Percentiles rank a stretch among this genome's conserved stretches.
These are phyloP conservation scores for Zaprionus lachaisei DNA, from an alignment of 1,140 invertebrate genomes.

Conservation along the genomic window DNA sequence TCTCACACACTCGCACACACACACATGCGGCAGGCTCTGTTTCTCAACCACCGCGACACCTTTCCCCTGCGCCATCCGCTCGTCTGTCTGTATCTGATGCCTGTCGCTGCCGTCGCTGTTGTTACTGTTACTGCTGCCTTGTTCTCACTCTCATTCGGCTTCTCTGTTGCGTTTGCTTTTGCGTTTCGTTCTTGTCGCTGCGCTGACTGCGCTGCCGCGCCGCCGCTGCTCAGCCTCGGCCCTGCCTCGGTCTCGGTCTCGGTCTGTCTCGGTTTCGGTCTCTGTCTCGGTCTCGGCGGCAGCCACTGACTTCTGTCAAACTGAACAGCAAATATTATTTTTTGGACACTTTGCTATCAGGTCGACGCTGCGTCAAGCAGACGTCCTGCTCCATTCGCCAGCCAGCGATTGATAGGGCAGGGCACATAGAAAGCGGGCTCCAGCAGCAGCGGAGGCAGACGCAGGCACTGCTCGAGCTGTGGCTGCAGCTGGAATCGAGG, in stretches of 20 bases:
- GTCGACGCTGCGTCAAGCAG: constrained; percentile 73
- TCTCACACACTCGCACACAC: not conserved
- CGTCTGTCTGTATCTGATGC: constrained; percentile 67
- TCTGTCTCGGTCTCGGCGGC: constrained; percentile 44
- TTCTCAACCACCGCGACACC: constrained; percentile 67
- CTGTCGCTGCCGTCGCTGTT: constrained; percentile 13
- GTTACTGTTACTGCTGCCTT: constrained; percentile 12
- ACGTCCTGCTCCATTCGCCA: constrained; percentile 59
- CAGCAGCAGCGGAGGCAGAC: constrained; percentile 11
- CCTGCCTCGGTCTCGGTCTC: constrained; percentile 31
- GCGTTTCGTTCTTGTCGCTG: constrained; percentile 50
- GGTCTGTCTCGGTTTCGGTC: constrained; percentile 27
- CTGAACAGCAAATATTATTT: constrained; percentile 83
- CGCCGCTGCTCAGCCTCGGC: constrained; percentile 33
- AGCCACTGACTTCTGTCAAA: constrained; percentile 74
- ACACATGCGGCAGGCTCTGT: constrained; percentile 16
- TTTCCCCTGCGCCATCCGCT: constrained; percentile 42
- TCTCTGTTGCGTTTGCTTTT: constrained; percentile 43
- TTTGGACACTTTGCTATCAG: constrained; percentile 83
- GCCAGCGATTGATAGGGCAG: constrained; percentile 39
- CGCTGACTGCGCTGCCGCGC: constrained; percentile 27
- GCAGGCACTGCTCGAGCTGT: not conserved
- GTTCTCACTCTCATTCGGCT: constrained; percentile 52
- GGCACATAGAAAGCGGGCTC: not conserved
- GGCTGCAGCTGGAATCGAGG: constrained; percentile 14